These are phyloP conservation scores for Drosophila subquinaria DNA, from an alignment of 2,888 invertebrate genomes.

Conservation along the genomic window DNA sequence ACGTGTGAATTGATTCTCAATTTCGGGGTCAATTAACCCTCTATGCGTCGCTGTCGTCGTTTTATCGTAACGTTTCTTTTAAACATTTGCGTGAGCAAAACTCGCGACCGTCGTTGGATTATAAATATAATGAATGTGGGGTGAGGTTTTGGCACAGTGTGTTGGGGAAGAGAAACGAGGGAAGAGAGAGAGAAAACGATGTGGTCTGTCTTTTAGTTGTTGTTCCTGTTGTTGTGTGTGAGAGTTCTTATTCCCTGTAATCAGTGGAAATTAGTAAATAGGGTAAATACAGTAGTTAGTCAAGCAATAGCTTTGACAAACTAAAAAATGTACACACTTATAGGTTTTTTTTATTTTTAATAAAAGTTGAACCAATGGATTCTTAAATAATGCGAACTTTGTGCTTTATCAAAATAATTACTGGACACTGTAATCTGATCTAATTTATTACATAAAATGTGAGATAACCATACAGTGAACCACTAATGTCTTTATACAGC, in stretches of 20 bases:
- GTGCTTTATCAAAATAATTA: neutral
- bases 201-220: neutral
- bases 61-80: constrained; percentile 46
- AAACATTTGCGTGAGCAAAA: constrained; percentile 60
- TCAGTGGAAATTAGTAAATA: neutral
- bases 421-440: neutral
- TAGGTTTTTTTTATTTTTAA: too few species aligned
- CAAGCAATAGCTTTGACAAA: too few species aligned
- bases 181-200: constrained; percentile 9
- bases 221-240: neutral
- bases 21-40: constrained; percentile 19
- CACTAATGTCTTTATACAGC: too few species aligned
- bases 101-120: constrained; percentile 14
- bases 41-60: constrained; percentile 36
- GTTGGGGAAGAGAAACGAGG: constrained; percentile 8
- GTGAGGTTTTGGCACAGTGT: neutral
- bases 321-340: too few species aligned
- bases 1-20: constrained; percentile 11
- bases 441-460: neutral
- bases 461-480: too few species aligned
- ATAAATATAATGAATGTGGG: constrained; percentile 15
- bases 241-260: constrained; percentile 1
- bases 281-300: neutral
- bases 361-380: too few species aligned
- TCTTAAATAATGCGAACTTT: too few species aligned